Evolutionary conservation across 2,797 vertebrate species (phyloP).

Genomic region (Sebastes itinus): DNA sequence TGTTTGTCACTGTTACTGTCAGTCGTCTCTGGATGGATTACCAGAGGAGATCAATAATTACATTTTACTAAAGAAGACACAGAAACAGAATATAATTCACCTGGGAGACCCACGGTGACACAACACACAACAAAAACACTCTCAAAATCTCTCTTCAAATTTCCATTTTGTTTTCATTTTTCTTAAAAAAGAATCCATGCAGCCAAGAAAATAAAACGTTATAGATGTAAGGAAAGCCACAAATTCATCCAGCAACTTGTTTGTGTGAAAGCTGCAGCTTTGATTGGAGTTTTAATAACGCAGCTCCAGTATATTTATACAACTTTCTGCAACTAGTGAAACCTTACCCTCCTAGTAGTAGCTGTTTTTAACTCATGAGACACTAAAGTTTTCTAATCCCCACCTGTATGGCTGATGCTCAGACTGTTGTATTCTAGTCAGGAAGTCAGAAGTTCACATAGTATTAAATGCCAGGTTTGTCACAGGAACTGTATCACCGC

Average conservation of each 20-base stretch:
- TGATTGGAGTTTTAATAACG: neutral
- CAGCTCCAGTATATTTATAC: neutral
- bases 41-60: neutral
- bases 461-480: slow-evolving; percentile 13
- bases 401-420: neutral
- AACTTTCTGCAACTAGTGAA: neutral
- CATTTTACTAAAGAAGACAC: neutral
- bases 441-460: neutral
- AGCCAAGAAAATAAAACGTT: neutral
- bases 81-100: neutral
- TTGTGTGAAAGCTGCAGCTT: neutral
- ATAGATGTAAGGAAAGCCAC: neutral
- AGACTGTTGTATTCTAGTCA: neutral
- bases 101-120: neutral
- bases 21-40: neutral
- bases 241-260: neutral
- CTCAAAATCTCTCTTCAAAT: neutral
- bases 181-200: neutral
- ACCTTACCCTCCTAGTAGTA: neutral
- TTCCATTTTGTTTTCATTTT: slow-evolving; percentile 2
- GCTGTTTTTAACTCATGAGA: neutral
- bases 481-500: slow-evolving; percentile 11
- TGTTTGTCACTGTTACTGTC: neutral
- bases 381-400: neutral
- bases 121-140: neutral